Evolutionary conservation across 2,797 vertebrate species (phyloP), one percentile per base, ranked within the genome.

Genomic region (Rhodeus uyekii): DNA sequence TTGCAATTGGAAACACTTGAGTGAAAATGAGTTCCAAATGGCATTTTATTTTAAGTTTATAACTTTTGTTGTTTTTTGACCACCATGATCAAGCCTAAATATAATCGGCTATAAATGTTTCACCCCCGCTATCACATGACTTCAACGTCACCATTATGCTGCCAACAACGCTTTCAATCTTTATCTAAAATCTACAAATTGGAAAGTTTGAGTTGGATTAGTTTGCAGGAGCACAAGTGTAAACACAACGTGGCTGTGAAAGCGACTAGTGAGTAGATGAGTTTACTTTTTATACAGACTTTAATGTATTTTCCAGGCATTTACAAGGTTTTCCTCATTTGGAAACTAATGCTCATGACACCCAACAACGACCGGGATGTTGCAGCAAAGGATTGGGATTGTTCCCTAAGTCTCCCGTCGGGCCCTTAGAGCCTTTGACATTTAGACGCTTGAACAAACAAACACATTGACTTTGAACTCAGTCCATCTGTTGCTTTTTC

Each of bases 291-390:
- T 29, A 48, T 73, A 29, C 67, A 16, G 3, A 24, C 44, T 85
- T 58, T 76, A 78, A 81, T 77, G 55, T 81, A 5, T 86, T 84
- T 81, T 68, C 61, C 76, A 79, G 76, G 3, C 55, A 27, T 82
- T 82, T 48, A 64, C 61, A 9, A 78, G 16, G 29, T 50, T 76
- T 65, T 53, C 27, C 14, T 39, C 22, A 61, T 29, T 46, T 81
- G 68, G 60, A 84, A 84, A 69, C 44, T 19, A n/a, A 78, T 77
- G 22, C 24, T 38, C 14, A 24, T 24, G 42, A 16, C 61, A 27
- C 5, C 22, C 19, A 46, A 53, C 34, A 80, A 27, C 50, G 10
- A 67, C 60, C 27, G 27, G 58, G 38, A 38, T 39, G 48, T 38
- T 34, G 6, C 55, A 44, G 12, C 19, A 29, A 29, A 60, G 7